Base-by-base conservation (phyloP, 1,140 invertebrate genomes). In the Panagrolaimus sp. region DNA sequence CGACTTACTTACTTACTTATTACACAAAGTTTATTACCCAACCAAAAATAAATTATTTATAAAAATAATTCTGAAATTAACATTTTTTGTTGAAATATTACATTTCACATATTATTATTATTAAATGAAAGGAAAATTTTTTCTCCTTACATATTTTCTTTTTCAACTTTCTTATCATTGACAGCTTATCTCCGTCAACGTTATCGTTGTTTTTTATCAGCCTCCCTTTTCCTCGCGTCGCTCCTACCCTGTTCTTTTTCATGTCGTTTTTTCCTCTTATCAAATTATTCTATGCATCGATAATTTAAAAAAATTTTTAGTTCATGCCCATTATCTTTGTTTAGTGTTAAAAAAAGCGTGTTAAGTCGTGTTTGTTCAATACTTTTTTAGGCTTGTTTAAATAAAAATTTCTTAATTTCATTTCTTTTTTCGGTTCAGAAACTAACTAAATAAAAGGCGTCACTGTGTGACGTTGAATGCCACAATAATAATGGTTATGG, bases 221-320 rank as follows among this genome's bases (percentile, higher is more conserved):
- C 21, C 21, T 12, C 52, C 21, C 26, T 52, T 21, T 17, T 58
- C 28, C 52, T 21, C 17, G 21, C 7, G 2, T 17, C 52, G 21
- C 52, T 28, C 14, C 21, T n/a, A 21, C 21, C 17, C 52, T 12
- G 17, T 58, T 21, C 17, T 58, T 12, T 26, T 21, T 58, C 52
- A 38, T 38, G 52, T 26, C 17, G 28, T 58, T 28, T 21, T 52
- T 58, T 21, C 52, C 21, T 58, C 52, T 58, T 58, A 58, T 58
- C 52, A 58, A 58, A 58, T 58, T 58, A 58, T 58, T 58, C 28
- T 58, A 58, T 28, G 52, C 52, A 28, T 58, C 52, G 28, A 58
- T 58, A 58, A 58, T 58, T 58, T 28, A 21, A 58, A 38, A 38
- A 38, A 4, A 4, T 38, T 38, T 38, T 38, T 38, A 38, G 32